Evolutionary conservation across 2,888 invertebrate species (phyloP).

Genomic region (Portevinia maculata): DNA sequence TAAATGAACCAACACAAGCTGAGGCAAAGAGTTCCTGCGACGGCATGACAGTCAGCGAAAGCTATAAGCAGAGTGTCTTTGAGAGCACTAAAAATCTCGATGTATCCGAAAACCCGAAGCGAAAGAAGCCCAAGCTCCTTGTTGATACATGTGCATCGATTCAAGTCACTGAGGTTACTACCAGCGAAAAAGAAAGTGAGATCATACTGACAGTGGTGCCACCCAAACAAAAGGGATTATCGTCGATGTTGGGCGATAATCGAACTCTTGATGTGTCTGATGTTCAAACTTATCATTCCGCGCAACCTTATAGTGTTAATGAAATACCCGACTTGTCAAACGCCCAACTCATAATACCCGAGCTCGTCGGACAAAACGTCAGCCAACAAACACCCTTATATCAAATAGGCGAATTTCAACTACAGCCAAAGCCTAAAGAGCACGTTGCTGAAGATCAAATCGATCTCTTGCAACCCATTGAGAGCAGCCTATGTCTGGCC

Average conservation of each 20-base stretch:
- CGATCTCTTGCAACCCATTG: conserved; percentile 76
- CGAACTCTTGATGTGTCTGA: conserved; percentile 76
- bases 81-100: conserved; percentile 75
- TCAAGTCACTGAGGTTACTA: conserved; percentile 77
- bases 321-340: conserved; percentile 68
- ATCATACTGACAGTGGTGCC: conserved; percentile 53
- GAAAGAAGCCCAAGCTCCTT: conserved; percentile 43
- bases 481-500: conserved; percentile 74
- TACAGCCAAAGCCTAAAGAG: conserved; percentile 65
- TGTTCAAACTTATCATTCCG: conserved; percentile 76
- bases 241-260: conserved; percentile 70
- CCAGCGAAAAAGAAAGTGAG: conserved; percentile 75
- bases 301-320: conserved; percentile 49
- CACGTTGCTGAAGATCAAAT: conserved; percentile 73
- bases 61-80: conserved; percentile 75
- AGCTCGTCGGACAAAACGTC: conserved; percentile 73
- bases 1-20: conserved; percentile 75
- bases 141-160: conserved; percentile 75
- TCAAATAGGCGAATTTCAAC: conserved; percentile 62
- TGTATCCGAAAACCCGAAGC: conserved; percentile 62
- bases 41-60: conserved; percentile 78
- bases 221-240: conserved; percentile 29
- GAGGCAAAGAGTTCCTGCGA: conserved; percentile 82
- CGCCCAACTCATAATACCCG: conserved; percentile 75
- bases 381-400: conserved; percentile 77